Percentiles rank a stretch among this genome's conserved stretches.
phyloP scores from a whole-genome alignment of 1,140 invertebrate species.

The Bombus breviceps region DNA sequence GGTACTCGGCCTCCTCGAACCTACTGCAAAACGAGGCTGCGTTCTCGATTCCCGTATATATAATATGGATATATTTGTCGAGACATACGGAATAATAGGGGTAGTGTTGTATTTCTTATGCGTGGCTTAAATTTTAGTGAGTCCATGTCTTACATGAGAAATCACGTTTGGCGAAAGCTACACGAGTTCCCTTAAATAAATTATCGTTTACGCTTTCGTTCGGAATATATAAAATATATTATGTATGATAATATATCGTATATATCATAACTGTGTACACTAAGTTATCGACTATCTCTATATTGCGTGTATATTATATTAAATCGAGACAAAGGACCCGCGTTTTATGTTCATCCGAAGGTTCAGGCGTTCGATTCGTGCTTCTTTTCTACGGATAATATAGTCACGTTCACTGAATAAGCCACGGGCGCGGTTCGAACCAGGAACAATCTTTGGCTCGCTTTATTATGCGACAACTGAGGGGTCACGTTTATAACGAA shows the following conservation, averaged over 20 bases:
- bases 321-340: conserved; percentile 15
- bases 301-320: conserved; percentile 12
- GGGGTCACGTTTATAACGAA: not conserved
- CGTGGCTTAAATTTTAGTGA: not conserved
- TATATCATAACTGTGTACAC: conserved; percentile 28
- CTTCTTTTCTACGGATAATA: not conserved
- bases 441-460: not conserved
- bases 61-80: conserved; percentile 7
- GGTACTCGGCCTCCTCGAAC: conserved; percentile 32
- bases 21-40: conserved; percentile 8
- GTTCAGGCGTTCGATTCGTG: not conserved
- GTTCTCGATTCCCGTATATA: not conserved
- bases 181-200: not conserved
- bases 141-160: not conserved
- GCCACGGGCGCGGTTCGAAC: not conserved
- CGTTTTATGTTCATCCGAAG: not conserved
- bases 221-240: conserved; percentile 47
- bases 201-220: conserved; percentile 6
- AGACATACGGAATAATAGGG: not conserved
- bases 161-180: conserved; percentile 38
- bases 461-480: not conserved
- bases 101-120: not conserved
- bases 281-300: conserved; percentile 21
- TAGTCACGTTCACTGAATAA: not conserved
- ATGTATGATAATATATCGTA: conserved; percentile 39